A percentile compares a stretch with the other conserved stretches of the same genome.
These are phyloP conservation scores for Scaptomyza graminum DNA, from an alignment of 1,140 invertebrate genomes.

Conservation along the genomic window DNA sequence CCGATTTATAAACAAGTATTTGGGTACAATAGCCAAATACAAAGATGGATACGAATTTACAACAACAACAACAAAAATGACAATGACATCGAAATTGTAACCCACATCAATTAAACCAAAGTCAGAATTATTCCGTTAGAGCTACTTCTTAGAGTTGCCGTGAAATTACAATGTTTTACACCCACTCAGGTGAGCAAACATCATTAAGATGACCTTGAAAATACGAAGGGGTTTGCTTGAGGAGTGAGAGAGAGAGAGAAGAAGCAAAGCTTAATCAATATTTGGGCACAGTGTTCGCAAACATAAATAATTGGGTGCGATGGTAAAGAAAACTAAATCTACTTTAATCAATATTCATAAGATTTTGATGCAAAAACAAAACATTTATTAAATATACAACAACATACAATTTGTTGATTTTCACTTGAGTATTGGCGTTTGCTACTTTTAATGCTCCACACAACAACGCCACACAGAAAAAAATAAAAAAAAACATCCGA, in stretches of 20 bases:
- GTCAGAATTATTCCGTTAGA: conserved; percentile 7
- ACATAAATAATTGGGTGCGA: not conserved
- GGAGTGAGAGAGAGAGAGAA: not conserved
- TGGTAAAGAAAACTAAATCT: not conserved
- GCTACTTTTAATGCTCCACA: conserved; percentile 19
- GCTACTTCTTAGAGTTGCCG: conserved; percentile 18
- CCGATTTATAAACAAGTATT: conserved; percentile 1
- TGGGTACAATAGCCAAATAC: not conserved
- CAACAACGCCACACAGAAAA: conserved; percentile 8
- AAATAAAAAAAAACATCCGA: conserved; percentile 2
- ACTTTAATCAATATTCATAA: conserved; percentile 18
- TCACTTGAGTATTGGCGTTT: conserved; percentile 35
- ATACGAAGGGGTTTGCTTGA: conserved; percentile 1
- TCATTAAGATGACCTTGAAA: conserved; percentile 53
- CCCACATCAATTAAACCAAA: conserved; percentile 56
- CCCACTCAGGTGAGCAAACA: conserved; percentile 46
- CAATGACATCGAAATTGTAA: conserved; percentile 10
- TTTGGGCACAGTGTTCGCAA: conserved; percentile 13
- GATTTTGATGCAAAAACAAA: not conserved
- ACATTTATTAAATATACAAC: not conserved
- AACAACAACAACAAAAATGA: no score
- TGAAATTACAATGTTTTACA: conserved; percentile 67
- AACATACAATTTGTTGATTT: conserved; percentile 29
- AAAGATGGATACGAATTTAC: no score
- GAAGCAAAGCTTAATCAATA: conserved; percentile 17